Evolutionary conservation across 2,797 vertebrate species (phyloP).

Genomic region (Sebastes cheni): DNA sequence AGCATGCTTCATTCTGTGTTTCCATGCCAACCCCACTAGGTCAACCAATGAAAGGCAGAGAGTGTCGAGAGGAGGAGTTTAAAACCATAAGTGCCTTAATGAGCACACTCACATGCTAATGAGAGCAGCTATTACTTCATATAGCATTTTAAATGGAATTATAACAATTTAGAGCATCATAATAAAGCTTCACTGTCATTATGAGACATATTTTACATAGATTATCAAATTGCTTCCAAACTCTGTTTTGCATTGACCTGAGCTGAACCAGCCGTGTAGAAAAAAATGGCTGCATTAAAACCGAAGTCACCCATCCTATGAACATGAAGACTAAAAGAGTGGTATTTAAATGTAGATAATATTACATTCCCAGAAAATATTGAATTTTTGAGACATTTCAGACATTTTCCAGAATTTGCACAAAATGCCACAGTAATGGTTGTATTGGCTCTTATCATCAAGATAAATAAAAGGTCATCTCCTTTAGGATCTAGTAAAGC

Average conservation of each 20-base stretch:
- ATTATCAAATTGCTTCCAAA: background rate
- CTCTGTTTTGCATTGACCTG: background rate
- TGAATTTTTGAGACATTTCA: background rate
- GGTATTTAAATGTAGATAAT: background rate
- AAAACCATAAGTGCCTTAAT: conserved; percentile 59
- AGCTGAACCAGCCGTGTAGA: background rate
- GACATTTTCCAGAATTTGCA: background rate
- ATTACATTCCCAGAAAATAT: background rate
- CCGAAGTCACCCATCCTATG: background rate
- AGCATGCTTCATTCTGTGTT: conserved; percentile 80
- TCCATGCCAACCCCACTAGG: conserved; percentile 84
- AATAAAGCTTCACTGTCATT: background rate
- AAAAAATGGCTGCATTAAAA: background rate
- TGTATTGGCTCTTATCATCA: background rate
- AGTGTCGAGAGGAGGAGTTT: conserved; percentile 56
- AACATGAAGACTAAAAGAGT: background rate
- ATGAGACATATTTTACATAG: background rate
- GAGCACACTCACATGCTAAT: conserved; percentile 49
- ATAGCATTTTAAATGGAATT: background rate
- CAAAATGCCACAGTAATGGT: background rate
- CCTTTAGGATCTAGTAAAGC: background rate
- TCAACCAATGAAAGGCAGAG: conserved; percentile 78
- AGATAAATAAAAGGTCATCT: background rate
- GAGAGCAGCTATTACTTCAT: background rate
- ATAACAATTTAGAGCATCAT: background rate